These are phyloP conservation scores for Lymantria monacha DNA, from an alignment of 2,888 invertebrate species.

Conservation along the genomic window DNA sequence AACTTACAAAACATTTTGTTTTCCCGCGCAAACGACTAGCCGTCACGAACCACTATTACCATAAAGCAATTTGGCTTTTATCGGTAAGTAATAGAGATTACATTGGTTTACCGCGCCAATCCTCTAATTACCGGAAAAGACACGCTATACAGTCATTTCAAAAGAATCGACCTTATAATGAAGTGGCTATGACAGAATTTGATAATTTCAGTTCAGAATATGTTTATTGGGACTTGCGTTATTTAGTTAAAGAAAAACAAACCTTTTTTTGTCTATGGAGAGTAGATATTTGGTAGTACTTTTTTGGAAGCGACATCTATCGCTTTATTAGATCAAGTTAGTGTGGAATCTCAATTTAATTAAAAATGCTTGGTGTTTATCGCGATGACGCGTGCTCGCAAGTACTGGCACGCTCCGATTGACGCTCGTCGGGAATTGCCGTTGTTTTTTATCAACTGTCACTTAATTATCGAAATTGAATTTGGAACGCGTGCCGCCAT, in stretches of 20 bases:
- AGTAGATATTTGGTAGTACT: slow-evolving; percentile 4
- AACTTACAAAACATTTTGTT: slow-evolving; percentile 66
- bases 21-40: slow-evolving; percentile 60
- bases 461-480: slow-evolving; percentile 74
- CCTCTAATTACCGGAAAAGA: slow-evolving; percentile 65
- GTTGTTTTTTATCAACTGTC: slow-evolving; percentile 65
- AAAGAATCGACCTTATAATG: slow-evolving; percentile 41
- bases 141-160: slow-evolving; percentile 48
- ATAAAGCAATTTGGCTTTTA: slow-evolving; percentile 76
- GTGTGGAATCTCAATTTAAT: slow-evolving; percentile 77
- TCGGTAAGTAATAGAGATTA: slow-evolving; percentile 71
- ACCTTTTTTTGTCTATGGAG: not conserved
- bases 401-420: slow-evolving; percentile 71
- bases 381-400: slow-evolving; percentile 63
- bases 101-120: slow-evolving; percentile 66
- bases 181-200: slow-evolving; percentile 33
- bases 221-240: slow-evolving; percentile 10
- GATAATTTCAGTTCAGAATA: slow-evolving; percentile 7
- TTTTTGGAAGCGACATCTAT: slow-evolving; percentile 23
- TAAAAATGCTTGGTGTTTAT: slow-evolving; percentile 70
- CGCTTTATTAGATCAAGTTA: slow-evolving; percentile 44
- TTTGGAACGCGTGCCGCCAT: slow-evolving; percentile 40
- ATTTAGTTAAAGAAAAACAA: slow-evolving; percentile 15
- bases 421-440: slow-evolving; percentile 39
- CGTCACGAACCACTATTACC: slow-evolving; percentile 59